Evolutionary conservation across 1,140 invertebrate genomes (phyloP).

Genomic region (Lepidostoma basale): DNA sequence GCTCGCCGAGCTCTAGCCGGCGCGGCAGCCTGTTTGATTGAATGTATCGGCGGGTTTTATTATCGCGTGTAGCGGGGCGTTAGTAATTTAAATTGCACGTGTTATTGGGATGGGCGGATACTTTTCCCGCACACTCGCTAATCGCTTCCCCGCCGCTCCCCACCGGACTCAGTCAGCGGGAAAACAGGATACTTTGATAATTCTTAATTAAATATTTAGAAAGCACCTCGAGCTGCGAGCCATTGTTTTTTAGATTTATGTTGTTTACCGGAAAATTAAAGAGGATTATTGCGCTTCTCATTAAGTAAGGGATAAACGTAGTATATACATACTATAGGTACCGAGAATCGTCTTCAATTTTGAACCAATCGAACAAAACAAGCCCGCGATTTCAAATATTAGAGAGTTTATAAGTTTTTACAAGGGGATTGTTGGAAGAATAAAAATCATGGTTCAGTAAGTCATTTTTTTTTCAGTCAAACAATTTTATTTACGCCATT

Average conservation of each 20-base stretch:
- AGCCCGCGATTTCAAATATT: no score
- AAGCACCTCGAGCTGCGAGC: neutral
- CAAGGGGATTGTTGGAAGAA: no score
- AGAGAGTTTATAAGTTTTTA: no score
- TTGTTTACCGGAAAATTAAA: neutral
- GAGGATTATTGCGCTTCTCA: neutral
- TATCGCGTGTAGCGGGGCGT: constrained; percentile 20
- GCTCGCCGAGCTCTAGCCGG: neutral
- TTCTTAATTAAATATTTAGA: constrained; percentile 15
- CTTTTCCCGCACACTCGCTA: constrained; percentile 31
- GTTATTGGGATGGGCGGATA: constrained; percentile 26
- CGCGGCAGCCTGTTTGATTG: constrained; percentile 13
- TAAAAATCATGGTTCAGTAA: no score
- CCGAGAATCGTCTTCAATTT: no score
- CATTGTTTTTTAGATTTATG: neutral
- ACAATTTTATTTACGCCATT: no score
- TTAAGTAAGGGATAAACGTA: no score
- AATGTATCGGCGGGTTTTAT: constrained; percentile 31
- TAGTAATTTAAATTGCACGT: constrained; percentile 39
- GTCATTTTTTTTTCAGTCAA: no score
- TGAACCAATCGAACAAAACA: no score
- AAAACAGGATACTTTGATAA: constrained; percentile 16
- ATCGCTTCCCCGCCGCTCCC: constrained; percentile 9
- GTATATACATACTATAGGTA: no score
- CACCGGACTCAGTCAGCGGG: neutral